Percentiles rank a stretch among this genome's conserved stretches.
Evolutionary conservation across 2,797 vertebrate genomes (phyloP).

Genomic region (Fundulus diaphanus): DNA sequence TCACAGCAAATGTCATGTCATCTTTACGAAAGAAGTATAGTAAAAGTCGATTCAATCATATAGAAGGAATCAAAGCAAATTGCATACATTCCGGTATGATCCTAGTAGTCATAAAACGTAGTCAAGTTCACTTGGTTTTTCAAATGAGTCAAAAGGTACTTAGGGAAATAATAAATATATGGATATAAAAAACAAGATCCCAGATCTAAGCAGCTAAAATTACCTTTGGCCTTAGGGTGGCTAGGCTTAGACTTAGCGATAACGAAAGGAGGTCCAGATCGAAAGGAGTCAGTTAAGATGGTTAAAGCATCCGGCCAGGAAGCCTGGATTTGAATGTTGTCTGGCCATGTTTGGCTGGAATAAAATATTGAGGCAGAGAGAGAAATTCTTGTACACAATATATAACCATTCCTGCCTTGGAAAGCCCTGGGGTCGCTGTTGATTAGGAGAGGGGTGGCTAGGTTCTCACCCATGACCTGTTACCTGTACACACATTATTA

Average conservation of each 20-base stretch:
- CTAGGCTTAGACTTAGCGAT: background rate
- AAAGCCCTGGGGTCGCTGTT: background rate
- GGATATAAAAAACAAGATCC: background rate
- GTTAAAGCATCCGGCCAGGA: background rate
- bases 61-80: background rate
- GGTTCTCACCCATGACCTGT: background rate
- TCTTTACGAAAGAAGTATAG: too few relatives aligned
- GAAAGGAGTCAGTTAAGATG: background rate
- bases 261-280: background rate
- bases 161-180: background rate
- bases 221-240: background rate
- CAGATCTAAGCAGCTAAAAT: background rate
- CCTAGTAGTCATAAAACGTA: background rate
- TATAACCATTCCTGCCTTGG: background rate
- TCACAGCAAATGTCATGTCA: too few relatives aligned
- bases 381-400: background rate
- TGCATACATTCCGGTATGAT: background rate
- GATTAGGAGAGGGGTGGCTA: background rate
- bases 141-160: background rate
- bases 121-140: background rate
- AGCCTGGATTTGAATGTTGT: background rate
- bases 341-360: background rate
- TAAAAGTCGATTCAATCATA: background rate
- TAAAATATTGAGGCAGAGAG: background rate
- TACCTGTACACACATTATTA: background rate